Evolutionary conservation across 2,797 vertebrate species (phyloP), one percentile per base, ranked within the genome.

Genomic region (Sphenopsis melanotis): DNA sequence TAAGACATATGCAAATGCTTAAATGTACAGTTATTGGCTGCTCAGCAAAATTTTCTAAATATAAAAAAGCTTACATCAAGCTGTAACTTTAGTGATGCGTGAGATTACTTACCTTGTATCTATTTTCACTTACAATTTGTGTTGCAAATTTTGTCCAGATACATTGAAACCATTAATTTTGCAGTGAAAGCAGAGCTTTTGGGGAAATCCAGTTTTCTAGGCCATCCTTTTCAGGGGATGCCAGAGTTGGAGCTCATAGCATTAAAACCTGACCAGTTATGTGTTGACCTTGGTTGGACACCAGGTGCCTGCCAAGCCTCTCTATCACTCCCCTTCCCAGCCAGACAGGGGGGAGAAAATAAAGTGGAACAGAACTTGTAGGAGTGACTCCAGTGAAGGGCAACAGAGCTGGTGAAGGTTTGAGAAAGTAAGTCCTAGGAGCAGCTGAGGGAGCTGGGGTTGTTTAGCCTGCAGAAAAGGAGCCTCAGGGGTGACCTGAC

Each of bases 341-440:
- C 24, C 44, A 4, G 24, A 57, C 32, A 26, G 24, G 13, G 6
- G n/a, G 70, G 42, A 50, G 16, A 57, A 83, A 44, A 56, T 44
- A 37, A 39, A 6, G 4, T 37, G 27, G 49, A 39, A 39, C 8
- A 30, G 3, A 44, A 15, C 14, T 34, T 0, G 0, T 49, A 37
- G 41, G 23, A 61, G 34, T 55, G 20, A 34, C 18, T 63, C 26
- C 34, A 70, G 21, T 34, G 39, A 36, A 47, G 30, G 41, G 11
- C 34, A 34, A 18, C 30, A 26, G 15, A 41, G 5, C 12, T 86
- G 49, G 12, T 36, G 49, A 56, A 70, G 26, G 15, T 41, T 86
- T 23, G 47, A 27, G 34, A 69, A 34, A 46, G 6, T 34, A 32
- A 55, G 8, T 34, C 39, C 11, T 22, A 41, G 41, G 12, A 32